Conservation (phyloP, 1,140 invertebrate genomes). For the Drosophila arawakana region DNA sequence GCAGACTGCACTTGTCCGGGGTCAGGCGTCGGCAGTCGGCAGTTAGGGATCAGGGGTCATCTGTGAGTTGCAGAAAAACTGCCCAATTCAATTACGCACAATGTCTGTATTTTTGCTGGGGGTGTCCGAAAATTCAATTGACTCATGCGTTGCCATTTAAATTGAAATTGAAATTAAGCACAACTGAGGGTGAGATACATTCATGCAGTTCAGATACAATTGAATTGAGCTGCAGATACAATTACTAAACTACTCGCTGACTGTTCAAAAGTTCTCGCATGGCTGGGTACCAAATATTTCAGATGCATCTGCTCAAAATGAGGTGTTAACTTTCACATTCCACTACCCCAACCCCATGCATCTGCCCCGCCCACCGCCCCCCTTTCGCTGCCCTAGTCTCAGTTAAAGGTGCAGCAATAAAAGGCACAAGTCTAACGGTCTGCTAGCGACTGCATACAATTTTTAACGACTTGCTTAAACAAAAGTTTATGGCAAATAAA, state of each 20-base stretch:
- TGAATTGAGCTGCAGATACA: slow-evolving; percentile 17
- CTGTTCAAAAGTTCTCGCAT: slow-evolving; percentile 17
- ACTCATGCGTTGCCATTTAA: slow-evolving; percentile 63
- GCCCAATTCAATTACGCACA: slow-evolving; percentile 53
- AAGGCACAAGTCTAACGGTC: slow-evolving; percentile 48
- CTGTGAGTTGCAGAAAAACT: slow-evolving; percentile 45
- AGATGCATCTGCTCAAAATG: slow-evolving; percentile 42
- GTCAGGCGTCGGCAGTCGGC: slow-evolving; percentile 58
- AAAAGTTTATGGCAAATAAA: slow-evolving; percentile 73
- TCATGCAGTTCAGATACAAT: neutral
- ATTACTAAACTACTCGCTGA: slow-evolving; percentile 6
- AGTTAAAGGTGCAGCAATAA: slow-evolving; percentile 44
- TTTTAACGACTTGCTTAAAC: slow-evolving; percentile 79
- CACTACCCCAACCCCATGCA: neutral
- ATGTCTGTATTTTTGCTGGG: slow-evolving; percentile 5
- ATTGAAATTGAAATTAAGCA: slow-evolving; percentile 50
- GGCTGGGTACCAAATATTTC: slow-evolving; percentile 38
- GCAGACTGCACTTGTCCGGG: slow-evolving; percentile 56
- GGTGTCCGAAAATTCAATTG: slow-evolving; percentile 70
- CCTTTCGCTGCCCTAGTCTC: neutral
- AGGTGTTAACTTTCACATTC: slow-evolving; percentile 80
- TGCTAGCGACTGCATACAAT: slow-evolving; percentile 55
- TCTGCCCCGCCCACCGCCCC: neutral
- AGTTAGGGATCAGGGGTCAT: neutral
- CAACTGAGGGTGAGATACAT: slow-evolving; percentile 13